These are phyloP conservation scores for Psephotus haematonotus DNA, from an alignment of 2,113 vertebrate genomes.

Conservation along the genomic window DNA sequence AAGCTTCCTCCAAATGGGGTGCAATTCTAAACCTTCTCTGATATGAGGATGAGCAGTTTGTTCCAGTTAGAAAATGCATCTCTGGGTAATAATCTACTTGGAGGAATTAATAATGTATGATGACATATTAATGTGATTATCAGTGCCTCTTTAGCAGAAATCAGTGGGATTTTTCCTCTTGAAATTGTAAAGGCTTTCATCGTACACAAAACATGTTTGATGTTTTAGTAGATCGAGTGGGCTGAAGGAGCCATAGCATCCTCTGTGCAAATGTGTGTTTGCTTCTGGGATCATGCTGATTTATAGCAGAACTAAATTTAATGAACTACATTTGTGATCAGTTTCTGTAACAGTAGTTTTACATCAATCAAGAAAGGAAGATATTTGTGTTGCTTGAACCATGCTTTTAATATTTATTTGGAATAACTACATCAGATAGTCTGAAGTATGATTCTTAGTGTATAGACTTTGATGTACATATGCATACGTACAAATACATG, in stretches of 20 bases:
- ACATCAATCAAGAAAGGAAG: not conserved
- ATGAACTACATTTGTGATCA: not conserved
- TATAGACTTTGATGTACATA: not conserved
- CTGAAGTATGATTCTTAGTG: not conserved
- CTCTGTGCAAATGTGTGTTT: not conserved
- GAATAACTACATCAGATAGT: not conserved
- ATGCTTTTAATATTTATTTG: not conserved
- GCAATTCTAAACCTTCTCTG: not conserved
- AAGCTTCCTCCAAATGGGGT: not conserved
- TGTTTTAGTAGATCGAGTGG: not conserved
- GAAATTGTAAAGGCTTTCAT: not conserved
- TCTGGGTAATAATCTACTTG: not conserved
- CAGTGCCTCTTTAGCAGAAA: not conserved
- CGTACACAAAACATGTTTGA: not conserved
- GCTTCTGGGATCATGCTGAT: not conserved
- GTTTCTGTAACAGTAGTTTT: not conserved
- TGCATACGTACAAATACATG: fast-evolving
- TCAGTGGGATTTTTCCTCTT: not conserved
- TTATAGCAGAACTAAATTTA: not conserved
- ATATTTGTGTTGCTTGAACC: not conserved
- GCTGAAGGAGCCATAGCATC: not conserved
- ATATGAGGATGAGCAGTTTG: not conserved
- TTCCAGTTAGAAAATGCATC: not conserved
- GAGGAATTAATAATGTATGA: not conserved
- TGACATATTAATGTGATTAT: not conserved